phyloP scores from a whole-genome alignment of 2,888 invertebrate species.

The Lochmaea capreae region DNA sequence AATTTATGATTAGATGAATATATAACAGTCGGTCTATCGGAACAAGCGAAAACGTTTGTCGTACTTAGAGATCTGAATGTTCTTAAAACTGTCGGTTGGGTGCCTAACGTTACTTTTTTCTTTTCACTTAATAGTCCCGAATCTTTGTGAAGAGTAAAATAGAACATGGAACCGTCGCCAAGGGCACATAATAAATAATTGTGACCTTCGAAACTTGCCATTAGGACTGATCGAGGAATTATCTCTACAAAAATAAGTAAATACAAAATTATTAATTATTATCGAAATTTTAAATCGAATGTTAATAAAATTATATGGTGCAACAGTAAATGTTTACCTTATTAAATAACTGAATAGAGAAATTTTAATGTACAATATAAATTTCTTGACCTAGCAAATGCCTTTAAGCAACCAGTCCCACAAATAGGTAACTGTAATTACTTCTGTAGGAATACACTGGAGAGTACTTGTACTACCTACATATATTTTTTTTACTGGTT shows the following conservation, averaged over 20 bases:
- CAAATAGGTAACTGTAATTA: too few relatives aligned
- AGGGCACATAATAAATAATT: conserved; percentile 92
- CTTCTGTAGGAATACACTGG: too few relatives aligned
- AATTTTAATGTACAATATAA: too few relatives aligned
- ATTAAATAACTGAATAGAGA: too few relatives aligned
- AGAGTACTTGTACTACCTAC: too few relatives aligned
- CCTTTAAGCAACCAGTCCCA: too few relatives aligned
- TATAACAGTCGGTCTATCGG: conserved; percentile 97
- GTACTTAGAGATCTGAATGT: conserved; percentile 92
- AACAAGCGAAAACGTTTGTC: conserved; percentile 98
- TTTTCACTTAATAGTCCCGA: conserved; percentile 84
- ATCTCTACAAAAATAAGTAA: conserved; percentile 76
- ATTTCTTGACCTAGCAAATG: too few relatives aligned
- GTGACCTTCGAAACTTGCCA: conserved; percentile 93
- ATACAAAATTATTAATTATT: neutral
- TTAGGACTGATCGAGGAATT: conserved; percentile 94
- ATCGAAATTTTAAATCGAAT: neutral
- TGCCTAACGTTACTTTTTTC: conserved; percentile 96
- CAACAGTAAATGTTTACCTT: neutral
- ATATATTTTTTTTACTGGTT: too few relatives aligned
- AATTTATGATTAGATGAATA: conserved; percentile 99
- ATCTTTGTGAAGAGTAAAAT: conserved; percentile 85
- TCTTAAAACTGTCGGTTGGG: conserved; percentile 93
- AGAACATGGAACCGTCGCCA: conserved; percentile 98
- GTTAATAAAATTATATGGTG: neutral